A percentile compares a stretch with the other conserved stretches of the same genome.
Conservation (phyloP, 2,113 vertebrate species). For the Ginglymostoma cirratum region DNA sequence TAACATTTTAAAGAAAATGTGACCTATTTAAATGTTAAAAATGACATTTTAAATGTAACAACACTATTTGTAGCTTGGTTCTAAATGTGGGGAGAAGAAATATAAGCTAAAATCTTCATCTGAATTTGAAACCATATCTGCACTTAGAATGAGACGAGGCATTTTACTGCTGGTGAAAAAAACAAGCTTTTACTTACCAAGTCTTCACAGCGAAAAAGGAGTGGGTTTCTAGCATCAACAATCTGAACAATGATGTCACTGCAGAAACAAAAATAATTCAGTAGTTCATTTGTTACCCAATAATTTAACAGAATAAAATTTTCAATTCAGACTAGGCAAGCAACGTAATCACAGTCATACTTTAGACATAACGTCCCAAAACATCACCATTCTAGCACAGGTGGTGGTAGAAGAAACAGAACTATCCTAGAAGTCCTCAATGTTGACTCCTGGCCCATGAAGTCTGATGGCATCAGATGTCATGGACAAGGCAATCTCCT, state of each 20-base stretch:
- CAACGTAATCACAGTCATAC: too few relatives aligned
- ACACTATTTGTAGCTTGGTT: neutral
- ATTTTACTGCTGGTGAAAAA: neutral
- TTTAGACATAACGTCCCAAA: too few relatives aligned
- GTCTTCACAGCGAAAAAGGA: slow-evolving; percentile 87
- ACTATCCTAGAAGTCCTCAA: too few relatives aligned
- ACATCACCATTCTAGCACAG: too few relatives aligned
- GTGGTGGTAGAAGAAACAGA: too few relatives aligned
- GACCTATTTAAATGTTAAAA: neutral
- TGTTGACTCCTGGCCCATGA: too few relatives aligned
- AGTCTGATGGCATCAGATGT: too few relatives aligned
- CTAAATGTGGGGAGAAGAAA: too few relatives aligned
- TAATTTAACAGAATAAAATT: neutral
- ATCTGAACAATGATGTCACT: slow-evolving; percentile 94
- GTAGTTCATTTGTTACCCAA: neutral
- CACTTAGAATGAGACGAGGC: neutral
- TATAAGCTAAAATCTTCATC: too few relatives aligned
- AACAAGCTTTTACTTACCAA: slow-evolving; percentile 65
- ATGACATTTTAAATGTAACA: neutral
- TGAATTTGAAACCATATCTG: neutral
- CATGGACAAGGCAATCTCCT: too few relatives aligned
- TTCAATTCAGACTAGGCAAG: too few relatives aligned
- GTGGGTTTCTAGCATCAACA: slow-evolving; percentile 87
- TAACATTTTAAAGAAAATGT: neutral
- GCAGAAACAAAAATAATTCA: slow-evolving; percentile 38